phyloP scores from a whole-genome alignment of 1,140 invertebrate genomes.

The Temnothorax curvispinosus region DNA sequence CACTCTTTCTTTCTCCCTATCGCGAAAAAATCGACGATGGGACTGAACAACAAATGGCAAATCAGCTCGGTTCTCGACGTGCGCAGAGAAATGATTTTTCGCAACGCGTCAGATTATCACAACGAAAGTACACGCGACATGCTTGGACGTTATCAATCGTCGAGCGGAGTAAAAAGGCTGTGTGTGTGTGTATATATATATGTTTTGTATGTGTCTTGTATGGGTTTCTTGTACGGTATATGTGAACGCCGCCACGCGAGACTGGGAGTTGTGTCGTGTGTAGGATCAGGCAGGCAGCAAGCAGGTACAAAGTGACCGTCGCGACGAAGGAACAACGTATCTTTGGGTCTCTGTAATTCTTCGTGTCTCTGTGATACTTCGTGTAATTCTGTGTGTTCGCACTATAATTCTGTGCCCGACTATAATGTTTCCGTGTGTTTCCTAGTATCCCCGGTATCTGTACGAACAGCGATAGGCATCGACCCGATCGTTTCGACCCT shows the following conservation, averaged over 20 bases:
- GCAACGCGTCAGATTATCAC: constrained; percentile 66
- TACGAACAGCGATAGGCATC: constrained; percentile 67
- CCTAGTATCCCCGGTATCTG: constrained; percentile 8
- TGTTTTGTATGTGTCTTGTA: background rate
- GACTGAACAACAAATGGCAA: constrained; percentile 66
- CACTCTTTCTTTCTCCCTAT: constrained; percentile 42
- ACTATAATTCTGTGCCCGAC: background rate
- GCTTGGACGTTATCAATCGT: constrained; percentile 72
- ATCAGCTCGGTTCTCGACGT: constrained; percentile 60
- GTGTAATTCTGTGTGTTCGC: background rate
- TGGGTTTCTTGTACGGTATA: background rate
- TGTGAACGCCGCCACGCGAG: constrained; percentile 66
- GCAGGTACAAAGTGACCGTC: constrained; percentile 76
- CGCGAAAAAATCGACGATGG: constrained; percentile 64
- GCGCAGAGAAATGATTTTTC: constrained; percentile 57
- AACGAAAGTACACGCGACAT: constrained; percentile 72
- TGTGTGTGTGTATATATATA: background rate
- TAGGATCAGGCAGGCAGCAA: constrained; percentile 76
- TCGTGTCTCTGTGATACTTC: background rate
- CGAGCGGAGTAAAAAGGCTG: constrained; percentile 63
- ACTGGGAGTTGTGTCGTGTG: constrained; percentile 69
- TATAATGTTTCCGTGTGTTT: background rate
- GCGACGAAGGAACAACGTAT: constrained; percentile 74
- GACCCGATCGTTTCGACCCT: constrained; percentile 76
- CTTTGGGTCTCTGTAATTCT: constrained; percentile 2